Base-by-base conservation (phyloP, 1,140 invertebrate species). In the Pygmarrhopalites habei region DNA sequence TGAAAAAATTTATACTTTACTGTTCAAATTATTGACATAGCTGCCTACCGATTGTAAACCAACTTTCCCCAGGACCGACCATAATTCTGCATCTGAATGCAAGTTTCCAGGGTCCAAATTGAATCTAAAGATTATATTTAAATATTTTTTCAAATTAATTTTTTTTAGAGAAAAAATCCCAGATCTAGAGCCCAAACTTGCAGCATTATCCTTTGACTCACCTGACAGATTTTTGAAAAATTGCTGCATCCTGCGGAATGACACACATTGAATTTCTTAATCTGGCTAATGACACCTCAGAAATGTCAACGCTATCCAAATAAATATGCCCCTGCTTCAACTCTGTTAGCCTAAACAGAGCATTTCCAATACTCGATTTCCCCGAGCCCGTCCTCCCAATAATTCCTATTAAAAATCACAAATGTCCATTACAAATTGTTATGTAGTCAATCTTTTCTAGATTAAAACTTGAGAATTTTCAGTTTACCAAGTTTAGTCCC, bases 231-330 rank as follows among this genome's bases (percentile, higher is more conserved):
- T 84, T 82, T 5, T 77, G 81, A 65, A 87, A 86, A n/a, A 87
- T 73, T 4, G 85, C 79, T 0, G 85, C 83, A 72, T 87, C 85
- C 73, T 86, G 85, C n/a, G 86, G 85, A 62, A 87, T 85, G 32
- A 86, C 82, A 1, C 83, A 82, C 19, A 87, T 73, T 59, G 79
- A 62, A n/a, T 73, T 74, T 10, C 79, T 71, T 1, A 80, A 64
- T 52, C 74, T 71, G 77, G 78, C 66, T 5, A 82, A 70, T 4
- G 76, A 73, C 4, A 83, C 58, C 15, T 73, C 73, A 12, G 75
- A 72, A 56, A 81, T 78, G 65, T 82, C 76, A 2, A 80, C 59
- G 41, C 73, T 76, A 64, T 83, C 82, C 39, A 83, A 78, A 23
- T 71, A 72, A 44, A 80, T 78, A 23, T 56, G 65, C 21, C 79